Evolutionary conservation across 1,140 invertebrate species (phyloP), one percentile per base, ranked within the genome.

Genomic region (Varroa destructor): DNA sequence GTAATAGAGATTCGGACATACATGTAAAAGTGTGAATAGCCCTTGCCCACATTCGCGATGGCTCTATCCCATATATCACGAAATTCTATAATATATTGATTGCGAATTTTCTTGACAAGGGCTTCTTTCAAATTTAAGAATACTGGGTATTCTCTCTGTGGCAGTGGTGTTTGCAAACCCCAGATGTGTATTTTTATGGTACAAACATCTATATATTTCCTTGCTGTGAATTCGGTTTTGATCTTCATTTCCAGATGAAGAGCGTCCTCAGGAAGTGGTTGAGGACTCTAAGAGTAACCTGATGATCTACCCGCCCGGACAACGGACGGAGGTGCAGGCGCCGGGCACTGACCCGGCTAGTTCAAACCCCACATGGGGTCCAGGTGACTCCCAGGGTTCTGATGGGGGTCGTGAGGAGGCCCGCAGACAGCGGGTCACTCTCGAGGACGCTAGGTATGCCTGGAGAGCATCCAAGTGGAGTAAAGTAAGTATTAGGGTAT

Each of bases 391-490:
- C 4, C 51, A 64, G 8, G 51, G 57, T 2, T 36, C 46, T 42
- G 12, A 56, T n/a, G 70, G 71, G 25, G 70, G 73, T 37, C 10
- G 12, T 6, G 5, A 55, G 6, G 71, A 72, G 0, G 55, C 71
- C 37, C 71, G 72, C 51, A 46, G 61, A 46, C 61, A 36, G 46
- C 61, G 46, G 61, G 61, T 67, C 46, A 43, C 61, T 46, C 61
- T 67, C 14, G 54, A 71, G 25, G 57, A 54, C 14, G 55, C 57
- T 5, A 72, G 74, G 46, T 76, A 76, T 43, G 71, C 74, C 14
- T 77, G 76, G 77, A 75, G 74, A 56, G 72, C 76, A 43, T 73
- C 73, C 10, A 73, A 74, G 10, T 77, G 77, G 77, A 70, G 72
- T 25, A 72, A 75, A 72, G 76, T 76, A 73, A 75, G 71, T 51